These are phyloP conservation scores for Macaria notata DNA, from an alignment of 2,888 invertebrate species.

Conservation along the genomic window DNA sequence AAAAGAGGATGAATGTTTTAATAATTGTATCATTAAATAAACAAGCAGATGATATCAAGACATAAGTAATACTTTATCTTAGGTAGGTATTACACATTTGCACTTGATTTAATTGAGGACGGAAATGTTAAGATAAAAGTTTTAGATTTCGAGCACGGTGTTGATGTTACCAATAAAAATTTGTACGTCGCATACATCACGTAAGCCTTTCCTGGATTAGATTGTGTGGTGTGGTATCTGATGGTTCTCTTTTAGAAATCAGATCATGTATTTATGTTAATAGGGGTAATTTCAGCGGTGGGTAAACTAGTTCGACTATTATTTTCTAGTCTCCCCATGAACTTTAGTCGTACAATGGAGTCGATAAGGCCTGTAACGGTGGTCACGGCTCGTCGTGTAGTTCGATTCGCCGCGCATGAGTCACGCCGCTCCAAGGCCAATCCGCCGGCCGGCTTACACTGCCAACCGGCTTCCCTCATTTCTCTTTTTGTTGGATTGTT, in stretches of 20 bases:
- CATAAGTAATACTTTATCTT: conserved; percentile 17
- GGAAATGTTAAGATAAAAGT: conserved; percentile 25
- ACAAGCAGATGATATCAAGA: conserved; percentile 38
- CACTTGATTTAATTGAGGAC: conserved; percentile 18
- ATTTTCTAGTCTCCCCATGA: conserved; percentile 35
- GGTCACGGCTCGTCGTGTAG: conserved; percentile 47
- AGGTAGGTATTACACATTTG: conserved; percentile 10
- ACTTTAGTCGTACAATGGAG: conserved; percentile 44
- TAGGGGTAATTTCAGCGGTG: too few relatives aligned
- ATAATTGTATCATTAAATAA: conserved; percentile 46
- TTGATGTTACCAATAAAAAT: background rate
- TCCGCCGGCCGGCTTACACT: conserved; percentile 69
- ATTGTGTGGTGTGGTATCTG: too few relatives aligned
- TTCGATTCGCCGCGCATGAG: conserved; percentile 53
- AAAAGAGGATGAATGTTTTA: conserved; percentile 38
- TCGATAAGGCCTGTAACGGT: conserved; percentile 39
- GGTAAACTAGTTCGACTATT: background rate
- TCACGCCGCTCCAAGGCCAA: conserved; percentile 67
- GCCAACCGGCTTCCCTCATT: conserved; percentile 61
- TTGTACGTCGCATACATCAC: conserved; percentile 5
- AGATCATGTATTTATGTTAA: too few relatives aligned
- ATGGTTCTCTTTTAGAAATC: too few relatives aligned
- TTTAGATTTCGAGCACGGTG: too few relatives aligned
- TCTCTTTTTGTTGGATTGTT: conserved; percentile 54
- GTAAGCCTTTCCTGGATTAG: conserved; percentile 4